Evolutionary conservation across 2,113 vertebrate genomes (phyloP).

Genomic region (Orthonyx spaldingii): DNA sequence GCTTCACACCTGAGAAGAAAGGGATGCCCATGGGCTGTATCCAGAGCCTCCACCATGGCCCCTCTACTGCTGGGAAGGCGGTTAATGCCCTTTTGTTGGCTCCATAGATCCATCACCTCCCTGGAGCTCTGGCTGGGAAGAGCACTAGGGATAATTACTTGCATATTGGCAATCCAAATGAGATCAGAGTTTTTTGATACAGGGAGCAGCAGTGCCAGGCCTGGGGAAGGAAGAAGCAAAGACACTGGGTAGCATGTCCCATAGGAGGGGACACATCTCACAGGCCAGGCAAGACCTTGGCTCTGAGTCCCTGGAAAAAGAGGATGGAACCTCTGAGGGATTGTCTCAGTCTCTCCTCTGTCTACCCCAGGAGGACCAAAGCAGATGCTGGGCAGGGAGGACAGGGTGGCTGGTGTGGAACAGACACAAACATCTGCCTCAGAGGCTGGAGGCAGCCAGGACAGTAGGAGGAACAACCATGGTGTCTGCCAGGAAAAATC

Average conservation of each 20-base stretch:
- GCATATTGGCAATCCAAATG: neutral
- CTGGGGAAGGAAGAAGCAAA: neutral
- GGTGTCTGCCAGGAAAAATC: neutral
- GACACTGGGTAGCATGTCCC: rapidly evolving
- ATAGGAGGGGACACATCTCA: neutral
- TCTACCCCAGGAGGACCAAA: neutral
- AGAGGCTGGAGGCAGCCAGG: neutral
- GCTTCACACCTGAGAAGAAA: slow-evolving; percentile 24
- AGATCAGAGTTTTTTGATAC: rapidly evolving
- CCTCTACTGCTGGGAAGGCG: rapidly evolving
- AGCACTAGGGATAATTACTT: neutral
- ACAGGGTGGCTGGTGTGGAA: neutral
- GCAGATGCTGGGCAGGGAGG: neutral
- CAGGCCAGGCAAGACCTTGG: neutral
- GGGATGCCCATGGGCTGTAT: neutral
- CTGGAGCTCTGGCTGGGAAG: neutral
- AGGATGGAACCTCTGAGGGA: neutral
- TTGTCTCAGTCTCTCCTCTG: neutral
- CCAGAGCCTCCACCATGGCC: neutral
- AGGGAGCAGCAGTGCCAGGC: neutral
- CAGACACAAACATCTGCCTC: neutral
- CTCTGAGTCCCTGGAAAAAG: neutral
- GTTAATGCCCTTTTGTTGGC: neutral
- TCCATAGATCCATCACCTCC: neutral
- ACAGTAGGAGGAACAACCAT: neutral